Percentiles rank a stretch among this genome's conserved stretches.
phyloP scores from a whole-genome alignment of 2,113 vertebrate species.

The Hippocampus abdominalis region DNA sequence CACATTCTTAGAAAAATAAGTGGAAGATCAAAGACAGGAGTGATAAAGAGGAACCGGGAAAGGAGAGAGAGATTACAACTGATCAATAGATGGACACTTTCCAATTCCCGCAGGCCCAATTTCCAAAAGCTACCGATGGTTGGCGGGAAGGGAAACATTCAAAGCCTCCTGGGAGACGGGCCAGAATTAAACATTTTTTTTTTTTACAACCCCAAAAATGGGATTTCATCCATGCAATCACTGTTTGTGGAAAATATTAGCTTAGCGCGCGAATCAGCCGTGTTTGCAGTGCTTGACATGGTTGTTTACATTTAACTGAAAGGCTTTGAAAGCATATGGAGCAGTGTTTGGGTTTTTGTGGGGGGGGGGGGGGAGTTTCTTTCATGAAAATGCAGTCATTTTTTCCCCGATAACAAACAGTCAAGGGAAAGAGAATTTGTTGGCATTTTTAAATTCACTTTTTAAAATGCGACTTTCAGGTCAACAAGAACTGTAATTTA shows the following conservation, averaged over 20 bases:
- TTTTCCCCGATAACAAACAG: too few relatives aligned
- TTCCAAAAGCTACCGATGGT: slow-evolving; percentile 17
- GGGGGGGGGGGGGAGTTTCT: too few relatives aligned
- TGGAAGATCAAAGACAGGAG: not conserved
- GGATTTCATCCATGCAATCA: not conserved
- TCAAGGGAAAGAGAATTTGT: too few relatives aligned
- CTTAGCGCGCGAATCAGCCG: not conserved
- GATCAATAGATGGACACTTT: slow-evolving; percentile 10
- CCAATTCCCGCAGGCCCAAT: slow-evolving; percentile 39
- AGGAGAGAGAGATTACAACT: slow-evolving; percentile 4
- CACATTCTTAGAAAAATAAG: not conserved
- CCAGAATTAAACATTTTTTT: not conserved
- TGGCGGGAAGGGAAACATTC: slow-evolving; percentile 3
- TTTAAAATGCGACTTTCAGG: not conserved
- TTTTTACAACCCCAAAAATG: not conserved
- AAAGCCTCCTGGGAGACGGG: slow-evolving; percentile 16
- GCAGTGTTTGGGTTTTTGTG: too few relatives aligned
- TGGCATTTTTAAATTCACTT: too few relatives aligned
- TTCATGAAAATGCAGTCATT: too few relatives aligned
- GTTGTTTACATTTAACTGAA: not conserved
- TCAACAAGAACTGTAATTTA: too few relatives aligned
- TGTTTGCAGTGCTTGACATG: not conserved
- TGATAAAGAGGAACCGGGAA: not conserved
- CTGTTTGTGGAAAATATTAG: not conserved
- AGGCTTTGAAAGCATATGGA: not conserved